Percentiles rank a stretch among this genome's conserved stretches.
Conservation (phyloP, 2,888 invertebrate species). For the Nymphalis c-album region DNA sequence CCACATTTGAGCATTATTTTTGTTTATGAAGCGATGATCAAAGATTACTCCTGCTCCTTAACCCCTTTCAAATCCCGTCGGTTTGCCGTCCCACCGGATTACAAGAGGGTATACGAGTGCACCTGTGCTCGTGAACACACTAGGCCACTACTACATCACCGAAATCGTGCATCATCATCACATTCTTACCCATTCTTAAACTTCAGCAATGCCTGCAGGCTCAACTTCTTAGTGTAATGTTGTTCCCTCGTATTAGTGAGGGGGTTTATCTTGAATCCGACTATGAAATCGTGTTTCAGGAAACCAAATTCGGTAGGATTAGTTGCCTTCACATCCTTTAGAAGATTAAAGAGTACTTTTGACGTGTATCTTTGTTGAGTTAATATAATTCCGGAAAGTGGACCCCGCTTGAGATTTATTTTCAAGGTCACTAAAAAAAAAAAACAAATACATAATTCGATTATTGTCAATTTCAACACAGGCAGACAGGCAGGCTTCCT, state of each 20-base stretch:
- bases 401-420: constrained; percentile 60
- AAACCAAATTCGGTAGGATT: constrained; percentile 77
- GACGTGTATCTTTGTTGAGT: constrained; percentile 88
- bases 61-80: too few species aligned
- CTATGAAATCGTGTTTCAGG: constrained; percentile 86
- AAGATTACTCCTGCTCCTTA: too few species aligned
- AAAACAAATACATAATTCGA: constrained; percentile 6
- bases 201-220: constrained; percentile 75
- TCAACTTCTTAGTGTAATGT: constrained; percentile 77
- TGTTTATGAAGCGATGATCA: too few species aligned
- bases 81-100: too few species aligned
- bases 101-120: too few species aligned
- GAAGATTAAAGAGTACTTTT: constrained; percentile 86
- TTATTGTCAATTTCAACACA: too few species aligned
- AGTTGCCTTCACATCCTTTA: constrained; percentile 75
- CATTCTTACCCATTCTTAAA: constrained; percentile 66
- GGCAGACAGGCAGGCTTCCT: too few species aligned
- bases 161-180: too few species aligned
- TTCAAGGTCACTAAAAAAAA: constrained; percentile 41
- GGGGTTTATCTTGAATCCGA: constrained; percentile 84
- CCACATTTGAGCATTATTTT: too few species aligned
- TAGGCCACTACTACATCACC: too few species aligned
- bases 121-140: too few species aligned
- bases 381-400: constrained; percentile 87
- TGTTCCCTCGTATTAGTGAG: constrained; percentile 80